These are phyloP conservation scores for Hydrotaea diabolus DNA, from an alignment of 2,888 invertebrate genomes.

Conservation along the genomic window DNA sequence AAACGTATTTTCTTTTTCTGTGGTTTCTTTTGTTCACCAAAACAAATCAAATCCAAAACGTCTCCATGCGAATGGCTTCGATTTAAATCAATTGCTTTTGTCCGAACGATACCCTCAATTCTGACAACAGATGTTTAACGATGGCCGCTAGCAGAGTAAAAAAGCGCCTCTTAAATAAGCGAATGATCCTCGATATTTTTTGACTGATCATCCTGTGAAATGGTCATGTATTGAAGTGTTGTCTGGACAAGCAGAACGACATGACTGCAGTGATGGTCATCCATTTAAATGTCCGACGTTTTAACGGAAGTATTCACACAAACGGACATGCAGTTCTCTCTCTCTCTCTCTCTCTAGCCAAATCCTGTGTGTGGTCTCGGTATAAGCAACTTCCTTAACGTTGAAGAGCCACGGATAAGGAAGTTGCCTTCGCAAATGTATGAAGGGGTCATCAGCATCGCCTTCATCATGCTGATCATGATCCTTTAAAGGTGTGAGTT, in stretches of 20 bases:
- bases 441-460: background rate
- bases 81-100: constrained; percentile 25
- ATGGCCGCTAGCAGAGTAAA: background rate
- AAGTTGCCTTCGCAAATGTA: constrained; percentile 28
- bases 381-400: background rate
- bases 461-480: too few relatives aligned
- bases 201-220: too few relatives aligned
- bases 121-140: constrained; percentile 60
- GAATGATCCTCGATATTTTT: background rate
- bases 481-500: background rate
- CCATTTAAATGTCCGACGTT: background rate
- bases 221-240: background rate
- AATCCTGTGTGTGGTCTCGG: constrained; percentile 32
- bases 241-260: too few relatives aligned
- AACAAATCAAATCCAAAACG: constrained; percentile 42
- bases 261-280: background rate
- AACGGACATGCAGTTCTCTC: background rate
- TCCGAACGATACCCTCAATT: background rate
- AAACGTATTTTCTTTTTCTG: constrained; percentile 33
- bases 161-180: background rate
- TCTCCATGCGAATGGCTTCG: background rate
- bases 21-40: constrained; percentile 38
- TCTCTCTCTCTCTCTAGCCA: constrained; percentile 18
- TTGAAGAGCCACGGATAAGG: constrained; percentile 1
- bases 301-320: constrained; percentile 62